phyloP scores from a whole-genome alignment of 2,888 invertebrate genomes.

The Cantharis rustica region DNA sequence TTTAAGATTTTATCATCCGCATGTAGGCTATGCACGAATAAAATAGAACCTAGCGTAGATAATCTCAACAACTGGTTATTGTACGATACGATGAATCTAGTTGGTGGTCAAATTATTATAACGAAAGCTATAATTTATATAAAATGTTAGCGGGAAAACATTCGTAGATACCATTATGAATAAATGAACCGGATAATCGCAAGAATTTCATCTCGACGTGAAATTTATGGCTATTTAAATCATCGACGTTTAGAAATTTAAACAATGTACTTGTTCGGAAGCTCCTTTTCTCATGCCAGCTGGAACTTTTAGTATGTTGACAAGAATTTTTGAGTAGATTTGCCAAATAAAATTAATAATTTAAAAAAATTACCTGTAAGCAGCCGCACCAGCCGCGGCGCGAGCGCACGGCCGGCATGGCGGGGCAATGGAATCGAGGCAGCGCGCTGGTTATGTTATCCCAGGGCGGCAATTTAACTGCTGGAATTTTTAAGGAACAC shows the following conservation, averaged over 20 bases:
- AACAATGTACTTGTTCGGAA: too few relatives aligned
- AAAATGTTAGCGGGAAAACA: background rate
- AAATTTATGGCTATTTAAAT: background rate
- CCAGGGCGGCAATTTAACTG: conserved; percentile 63
- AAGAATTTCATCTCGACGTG: background rate
- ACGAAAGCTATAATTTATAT: conserved; percentile 8
- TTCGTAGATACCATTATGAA: conserved; percentile 8
- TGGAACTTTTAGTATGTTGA: too few relatives aligned
- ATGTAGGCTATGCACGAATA: conserved; percentile 10
- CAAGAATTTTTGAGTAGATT: too few relatives aligned
- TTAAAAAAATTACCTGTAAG: conserved; percentile 68
- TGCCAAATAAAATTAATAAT: background rate
- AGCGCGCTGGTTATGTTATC: conserved; percentile 67
- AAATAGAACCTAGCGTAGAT: background rate
- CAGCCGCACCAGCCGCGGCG: conserved; percentile 79
- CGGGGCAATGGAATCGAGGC: conserved; percentile 65
- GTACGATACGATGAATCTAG: background rate
- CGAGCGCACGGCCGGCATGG: conserved; percentile 75
- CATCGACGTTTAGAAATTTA: background rate
- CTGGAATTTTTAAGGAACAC: conserved; percentile 61
- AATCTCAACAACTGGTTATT: conserved; percentile 4
- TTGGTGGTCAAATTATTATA: conserved; percentile 10
- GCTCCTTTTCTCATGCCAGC: too few relatives aligned
- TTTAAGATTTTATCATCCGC: background rate
- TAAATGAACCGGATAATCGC: conserved; percentile 14